Evolutionary conservation across 2,888 invertebrate species (phyloP).

Genomic region (Empis livida): DNA sequence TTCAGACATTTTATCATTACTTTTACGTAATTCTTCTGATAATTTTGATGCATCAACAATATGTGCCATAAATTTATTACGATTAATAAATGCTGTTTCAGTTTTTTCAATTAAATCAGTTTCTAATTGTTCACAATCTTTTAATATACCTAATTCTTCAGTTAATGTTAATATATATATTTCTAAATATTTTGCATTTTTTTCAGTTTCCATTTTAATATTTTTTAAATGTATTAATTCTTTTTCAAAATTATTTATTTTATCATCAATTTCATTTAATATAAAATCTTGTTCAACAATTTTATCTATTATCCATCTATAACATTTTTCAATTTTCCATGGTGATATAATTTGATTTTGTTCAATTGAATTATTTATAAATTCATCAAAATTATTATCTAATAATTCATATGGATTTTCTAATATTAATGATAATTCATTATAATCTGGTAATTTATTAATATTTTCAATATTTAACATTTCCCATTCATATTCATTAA

Average conservation of each 20-base stretch:
- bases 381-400: not conserved
- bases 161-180: slow-evolving; percentile 52
- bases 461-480: not conserved
- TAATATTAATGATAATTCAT: not conserved
- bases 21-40: slow-evolving; percentile 38
- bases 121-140: slow-evolving; percentile 59
- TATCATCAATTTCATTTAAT: slow-evolving; percentile 42
- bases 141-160: slow-evolving; percentile 60
- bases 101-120: slow-evolving; percentile 47
- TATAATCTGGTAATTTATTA: not conserved
- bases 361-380: not conserved
- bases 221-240: slow-evolving; percentile 42
- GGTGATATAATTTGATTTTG: slow-evolving; percentile 8
- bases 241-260: slow-evolving; percentile 53
- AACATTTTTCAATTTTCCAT: slow-evolving; percentile 19
- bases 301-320: slow-evolving; percentile 34
- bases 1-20: slow-evolving; percentile 35
- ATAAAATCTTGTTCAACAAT: slow-evolving; percentile 54
- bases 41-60: slow-evolving; percentile 39
- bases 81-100: slow-evolving; percentile 40
- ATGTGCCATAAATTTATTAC: slow-evolving; percentile 41
- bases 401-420: not conserved
- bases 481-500: slow-evolving; percentile 3
- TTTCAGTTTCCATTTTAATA: slow-evolving; percentile 45
- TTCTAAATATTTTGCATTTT: slow-evolving; percentile 45